Evolutionary conservation across 2,797 vertebrate species (phyloP).

Genomic region (Tokudaia tokunoshimensis): DNA sequence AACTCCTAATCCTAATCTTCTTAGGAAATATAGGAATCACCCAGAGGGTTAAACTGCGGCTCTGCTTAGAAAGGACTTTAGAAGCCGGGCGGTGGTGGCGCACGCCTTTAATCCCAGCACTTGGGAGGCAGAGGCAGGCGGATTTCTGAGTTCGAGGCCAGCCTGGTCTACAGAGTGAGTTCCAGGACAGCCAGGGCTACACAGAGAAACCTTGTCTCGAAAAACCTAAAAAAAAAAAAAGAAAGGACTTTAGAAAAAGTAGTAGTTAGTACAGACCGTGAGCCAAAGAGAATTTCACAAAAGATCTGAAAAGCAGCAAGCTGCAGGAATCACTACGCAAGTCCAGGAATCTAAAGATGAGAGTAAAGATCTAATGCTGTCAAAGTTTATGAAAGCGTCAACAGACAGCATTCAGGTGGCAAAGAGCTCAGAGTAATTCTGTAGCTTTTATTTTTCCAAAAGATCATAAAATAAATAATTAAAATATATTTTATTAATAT

Average conservation of each 20-base stretch:
- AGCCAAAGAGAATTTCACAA: slow-evolving; percentile 11
- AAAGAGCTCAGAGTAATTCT: slow-evolving; percentile 32
- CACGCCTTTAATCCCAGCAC: too few relatives aligned
- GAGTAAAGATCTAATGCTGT: slow-evolving; percentile 12
- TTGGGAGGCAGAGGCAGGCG: too few relatives aligned
- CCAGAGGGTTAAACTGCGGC: neutral
- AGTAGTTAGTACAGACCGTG: neutral
- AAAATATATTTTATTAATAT: slow-evolving; percentile 31
- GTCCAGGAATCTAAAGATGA: slow-evolving; percentile 25
- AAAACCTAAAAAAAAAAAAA: too few relatives aligned
- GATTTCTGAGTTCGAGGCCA: too few relatives aligned
- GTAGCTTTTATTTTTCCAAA: slow-evolving; percentile 48
- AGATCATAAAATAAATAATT: slow-evolving; percentile 49
- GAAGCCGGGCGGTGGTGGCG: too few relatives aligned
- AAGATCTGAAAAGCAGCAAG: slow-evolving; percentile 4
- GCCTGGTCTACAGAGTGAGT: too few relatives aligned
- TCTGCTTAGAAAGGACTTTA: slow-evolving; percentile 32
- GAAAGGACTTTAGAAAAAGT: slow-evolving; percentile 46
- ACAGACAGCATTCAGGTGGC: neutral
- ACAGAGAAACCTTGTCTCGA: too few relatives aligned
- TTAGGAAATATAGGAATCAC: neutral
- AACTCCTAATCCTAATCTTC: slow-evolving; percentile 38
- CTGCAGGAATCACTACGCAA: slow-evolving; percentile 3
- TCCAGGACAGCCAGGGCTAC: too few relatives aligned
- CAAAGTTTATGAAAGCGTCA: neutral